These are phyloP conservation scores for Trematomus bernacchii DNA, from an alignment of 2,797 vertebrate species.

Conservation along the genomic window DNA sequence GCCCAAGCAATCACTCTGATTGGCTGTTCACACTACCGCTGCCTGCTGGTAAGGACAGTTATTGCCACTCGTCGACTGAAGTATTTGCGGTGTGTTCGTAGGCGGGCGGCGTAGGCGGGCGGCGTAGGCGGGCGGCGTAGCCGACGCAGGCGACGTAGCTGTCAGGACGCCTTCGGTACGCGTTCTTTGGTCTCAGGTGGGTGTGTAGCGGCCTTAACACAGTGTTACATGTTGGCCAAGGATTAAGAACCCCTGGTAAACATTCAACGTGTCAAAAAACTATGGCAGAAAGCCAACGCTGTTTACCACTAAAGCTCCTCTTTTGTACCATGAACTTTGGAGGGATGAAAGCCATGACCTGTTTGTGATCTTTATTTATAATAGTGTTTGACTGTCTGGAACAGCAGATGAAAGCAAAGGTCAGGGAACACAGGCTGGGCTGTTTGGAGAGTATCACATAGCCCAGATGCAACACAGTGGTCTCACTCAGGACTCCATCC, in stretches of 20 bases:
- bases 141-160: no score
- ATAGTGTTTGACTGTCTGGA: constrained; percentile 80
- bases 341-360: constrained; percentile 82
- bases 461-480: constrained; percentile 58
- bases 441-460: constrained; percentile 70
- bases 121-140: no score
- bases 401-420: constrained; percentile 85
- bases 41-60: no score
- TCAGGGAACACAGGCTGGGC: constrained; percentile 73
- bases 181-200: no score
- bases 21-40: no score
- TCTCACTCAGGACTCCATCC: constrained; percentile 44
- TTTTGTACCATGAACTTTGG: constrained; percentile 81
- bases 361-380: constrained; percentile 86
- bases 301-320: constrained; percentile 54
- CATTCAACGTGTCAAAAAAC: not conserved
- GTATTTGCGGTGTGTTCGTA: no score
- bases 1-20: no score
- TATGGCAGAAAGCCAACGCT: not conserved
- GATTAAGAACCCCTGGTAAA: not conserved
- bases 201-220: no score
- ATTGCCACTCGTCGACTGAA: no score
- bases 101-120: no score
- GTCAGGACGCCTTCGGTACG: no score
- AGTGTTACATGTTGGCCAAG: not conserved